Conservation (phyloP, 2,888 invertebrate genomes). For the Carabus problematicus region DNA sequence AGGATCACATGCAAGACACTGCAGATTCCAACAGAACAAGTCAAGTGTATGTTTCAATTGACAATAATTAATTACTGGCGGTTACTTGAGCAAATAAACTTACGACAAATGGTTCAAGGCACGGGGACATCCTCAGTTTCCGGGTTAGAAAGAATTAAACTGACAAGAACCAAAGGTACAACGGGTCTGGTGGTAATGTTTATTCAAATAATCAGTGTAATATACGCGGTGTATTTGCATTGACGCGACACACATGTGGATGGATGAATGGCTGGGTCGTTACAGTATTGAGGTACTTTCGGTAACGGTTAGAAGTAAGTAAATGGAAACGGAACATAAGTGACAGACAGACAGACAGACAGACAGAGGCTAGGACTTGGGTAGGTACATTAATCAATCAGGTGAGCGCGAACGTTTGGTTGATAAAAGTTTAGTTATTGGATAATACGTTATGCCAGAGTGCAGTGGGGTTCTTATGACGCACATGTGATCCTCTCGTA, state of each 20-base stretch:
- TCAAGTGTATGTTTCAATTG: constrained; percentile 42
- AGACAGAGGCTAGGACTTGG: too few species aligned
- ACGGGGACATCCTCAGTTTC: constrained; percentile 41
- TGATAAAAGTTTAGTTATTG: constrained; percentile 15
- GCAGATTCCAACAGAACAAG: constrained; percentile 41
- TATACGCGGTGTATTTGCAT: too few species aligned
- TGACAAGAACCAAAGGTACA: too few species aligned
- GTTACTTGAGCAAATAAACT: constrained; percentile 43
- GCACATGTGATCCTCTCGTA: constrained; percentile 42
- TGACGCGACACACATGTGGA: too few species aligned
- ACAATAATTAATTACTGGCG: constrained; percentile 44
- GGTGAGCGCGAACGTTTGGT: constrained; percentile 15
- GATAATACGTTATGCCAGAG: constrained; percentile 31
- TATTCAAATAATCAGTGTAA: too few species aligned
- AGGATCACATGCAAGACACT: constrained; percentile 43
- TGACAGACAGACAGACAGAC: too few species aligned
- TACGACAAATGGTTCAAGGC: constrained; percentile 43
- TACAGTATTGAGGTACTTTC: too few species aligned
- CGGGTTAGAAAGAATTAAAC: constrained; percentile 25
- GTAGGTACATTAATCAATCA: too few species aligned
- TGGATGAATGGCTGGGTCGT: too few species aligned
- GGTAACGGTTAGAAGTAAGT: too few species aligned
- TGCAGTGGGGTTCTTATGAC: constrained; percentile 39
- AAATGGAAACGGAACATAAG: too few species aligned
- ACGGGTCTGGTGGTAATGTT: too few species aligned